These are phyloP conservation scores for Oryctolagus cuniculus DNA, from an alignment of 2,113 vertebrate genomes.

Conservation along the genomic window DNA sequence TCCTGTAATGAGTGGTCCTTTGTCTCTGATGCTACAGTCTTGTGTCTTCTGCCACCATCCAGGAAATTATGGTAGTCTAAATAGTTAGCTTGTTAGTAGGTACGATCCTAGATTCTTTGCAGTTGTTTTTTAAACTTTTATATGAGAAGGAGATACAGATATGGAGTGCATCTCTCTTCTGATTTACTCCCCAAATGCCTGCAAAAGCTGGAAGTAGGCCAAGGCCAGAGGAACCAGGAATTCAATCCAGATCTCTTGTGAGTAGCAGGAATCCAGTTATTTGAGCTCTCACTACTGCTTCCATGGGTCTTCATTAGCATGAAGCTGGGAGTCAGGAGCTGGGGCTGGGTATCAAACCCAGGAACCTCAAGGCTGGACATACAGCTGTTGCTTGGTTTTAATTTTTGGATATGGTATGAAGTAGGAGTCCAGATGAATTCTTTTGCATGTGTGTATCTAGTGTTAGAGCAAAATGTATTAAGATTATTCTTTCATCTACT, in stretches of 20 bases:
- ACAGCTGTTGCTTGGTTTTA: background rate
- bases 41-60: background rate
- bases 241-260: too few species aligned
- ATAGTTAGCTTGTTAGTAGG: background rate
- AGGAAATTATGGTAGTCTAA: background rate
- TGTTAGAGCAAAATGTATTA: background rate
- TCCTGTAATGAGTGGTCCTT: background rate
- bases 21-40: background rate
- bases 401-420: background rate
- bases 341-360: too few species aligned
- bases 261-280: too few species aligned
- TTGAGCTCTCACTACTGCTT: too few species aligned
- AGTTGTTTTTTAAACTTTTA: background rate
- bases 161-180: too few species aligned
- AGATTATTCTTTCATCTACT: background rate
- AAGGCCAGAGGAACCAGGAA: too few species aligned
- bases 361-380: background rate
- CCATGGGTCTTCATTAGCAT: too few species aligned
- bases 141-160: too few species aligned
- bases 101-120: background rate
- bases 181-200: too few species aligned
- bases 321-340: too few species aligned
- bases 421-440: background rate
- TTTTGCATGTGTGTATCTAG: background rate
- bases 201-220: too few species aligned